phyloP scores from a whole-genome alignment of 2,113 vertebrate species.

The Centropus unirufus region DNA sequence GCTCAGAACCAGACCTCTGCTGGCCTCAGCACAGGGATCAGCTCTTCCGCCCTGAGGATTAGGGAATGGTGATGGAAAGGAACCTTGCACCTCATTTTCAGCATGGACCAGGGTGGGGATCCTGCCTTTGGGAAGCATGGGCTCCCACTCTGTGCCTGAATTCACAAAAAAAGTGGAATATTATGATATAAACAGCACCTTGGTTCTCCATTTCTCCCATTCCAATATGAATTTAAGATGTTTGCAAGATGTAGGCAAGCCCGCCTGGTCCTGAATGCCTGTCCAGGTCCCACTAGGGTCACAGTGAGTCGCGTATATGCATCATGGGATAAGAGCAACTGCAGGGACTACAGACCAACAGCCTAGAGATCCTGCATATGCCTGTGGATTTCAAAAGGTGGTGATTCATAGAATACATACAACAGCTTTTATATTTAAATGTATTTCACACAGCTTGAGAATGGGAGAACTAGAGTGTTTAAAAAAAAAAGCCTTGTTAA shows the following conservation, averaged over 20 bases:
- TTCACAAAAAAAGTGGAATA: not conserved
- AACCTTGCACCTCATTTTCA: not conserved
- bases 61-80: not conserved
- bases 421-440: not conserved
- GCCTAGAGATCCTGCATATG: not conserved
- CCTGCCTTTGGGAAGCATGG: not conserved
- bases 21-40: not conserved
- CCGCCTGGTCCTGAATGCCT: rapidly evolving
- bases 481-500: not conserved
- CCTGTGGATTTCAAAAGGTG: not conserved
- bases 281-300: not conserved
- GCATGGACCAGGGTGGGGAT: not conserved
- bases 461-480: not conserved
- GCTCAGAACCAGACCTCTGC: not conserved
- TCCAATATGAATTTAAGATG: not conserved
- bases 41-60: not conserved
- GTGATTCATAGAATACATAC: not conserved
- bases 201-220: not conserved
- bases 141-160: not conserved
- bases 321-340: not conserved
- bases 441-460: not conserved
- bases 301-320: rapidly evolving
- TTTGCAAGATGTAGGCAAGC: not conserved
- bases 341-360: not conserved
- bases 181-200: not conserved